Base-by-base conservation (phyloP, 2,113 vertebrate species). In the Amia ocellicauda region DNA sequence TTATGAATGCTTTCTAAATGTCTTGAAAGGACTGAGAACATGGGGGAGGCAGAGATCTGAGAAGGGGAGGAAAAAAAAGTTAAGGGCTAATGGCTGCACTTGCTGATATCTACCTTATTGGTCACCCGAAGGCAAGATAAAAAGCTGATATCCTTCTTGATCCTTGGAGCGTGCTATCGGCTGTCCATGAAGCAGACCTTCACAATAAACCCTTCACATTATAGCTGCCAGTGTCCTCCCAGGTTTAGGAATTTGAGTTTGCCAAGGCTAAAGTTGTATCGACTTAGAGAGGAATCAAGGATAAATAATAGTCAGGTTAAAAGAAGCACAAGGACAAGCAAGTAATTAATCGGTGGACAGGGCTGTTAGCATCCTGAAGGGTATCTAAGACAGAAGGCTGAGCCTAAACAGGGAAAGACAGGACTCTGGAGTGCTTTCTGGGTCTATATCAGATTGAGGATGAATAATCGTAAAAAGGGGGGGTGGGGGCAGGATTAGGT, bases 221-320 rank as follows among this genome's bases (percentile, higher is more conserved):
- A n/a, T n/a, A n/a, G n/a, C n/a, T 54, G 20, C 40, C 36, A 60
- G 19, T 5, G 24, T 42, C 24, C 23, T 57, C 9, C 2, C 40
- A 19, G 27, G 26, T 45, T 51, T 23, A 19, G 43, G 26, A 50
- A 22, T 58, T 27, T 26, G 29, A 29, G 27, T 24, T 31, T 52
- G 20, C 60, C 50, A 45, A 61, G 20, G 23, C 43, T 61, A 28
- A 61, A 61, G 26, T 2, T 49, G 42, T 24, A 60, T 14, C 20
- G 20, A 61, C 45, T 24, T 29, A 3, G 59, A 49, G 42, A 41
- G 50, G 52, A 19, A 42, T 49, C 19, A 28, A 47, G 40, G 54
- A 42, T 29, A 43, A 41, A 43, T 64, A 57, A 29, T 43, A 31
- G 40, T 17, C 24, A 29, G 53, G 26, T 47, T 52, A 47, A 27